Evolutionary conservation across 2,888 invertebrate species (phyloP), one percentile per base, ranked within the genome.

Genomic region (Mellilla xanthometata): DNA sequence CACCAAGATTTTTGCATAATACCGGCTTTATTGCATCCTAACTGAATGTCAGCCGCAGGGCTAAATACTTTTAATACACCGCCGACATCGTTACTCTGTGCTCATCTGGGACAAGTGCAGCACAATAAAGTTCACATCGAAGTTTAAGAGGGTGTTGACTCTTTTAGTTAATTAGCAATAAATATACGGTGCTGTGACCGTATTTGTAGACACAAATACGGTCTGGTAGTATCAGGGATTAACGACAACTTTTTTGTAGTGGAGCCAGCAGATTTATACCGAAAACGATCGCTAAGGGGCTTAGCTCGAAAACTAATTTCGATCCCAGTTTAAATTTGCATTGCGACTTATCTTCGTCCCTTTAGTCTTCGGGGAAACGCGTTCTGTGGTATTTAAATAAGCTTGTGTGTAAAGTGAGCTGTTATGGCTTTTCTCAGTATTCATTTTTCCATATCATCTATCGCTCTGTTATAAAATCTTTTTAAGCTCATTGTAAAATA

Each of bases 41-140:
- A 60, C 63, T 77, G 76, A 81, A 83, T 85, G 81, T 78, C 81
- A 83, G 76, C 74, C 63, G 60, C 69, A 74, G 76, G 75, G 72
- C 62, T 65, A 60, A 67, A 69, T 69, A 67, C 67, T 68, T 64
- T 59, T 66, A 63, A 63, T 58, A 56, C 47, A 57, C 22, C 52
- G 51, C 54, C 52, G 49, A 30, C 50, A 44, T 57, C 52, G 58
- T 58, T 23, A 44, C 49, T 54, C 43, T 47, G 40, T 28, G 38
- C 54, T 41, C 35, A 34, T 39, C 44, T 27, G 47, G 36, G 38
- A 43, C 45, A 52, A 48, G 49, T 44, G 44, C 32, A 50, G 53
- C 36, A 43, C 28, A 29, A 42, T 54, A 30, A 23, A 31, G 27
- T 13, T 33, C 30, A n/a, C n/a, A 41, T 33, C 31, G 40, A 28